Conservation (phyloP, 2,797 vertebrate species). For the Enteromius argenteus region DNA sequence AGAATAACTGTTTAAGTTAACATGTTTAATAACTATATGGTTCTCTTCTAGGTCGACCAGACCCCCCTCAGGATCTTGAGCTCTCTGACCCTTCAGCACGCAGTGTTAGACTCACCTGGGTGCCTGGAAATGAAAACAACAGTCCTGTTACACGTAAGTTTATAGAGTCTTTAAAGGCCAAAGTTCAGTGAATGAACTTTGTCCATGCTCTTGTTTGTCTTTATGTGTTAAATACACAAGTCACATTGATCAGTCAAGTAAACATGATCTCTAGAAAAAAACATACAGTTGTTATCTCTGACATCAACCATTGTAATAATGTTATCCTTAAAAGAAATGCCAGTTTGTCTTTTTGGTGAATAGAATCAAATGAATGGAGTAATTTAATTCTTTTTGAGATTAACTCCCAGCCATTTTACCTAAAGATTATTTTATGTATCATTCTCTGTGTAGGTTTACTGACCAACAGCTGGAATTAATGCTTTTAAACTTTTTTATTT, state of each 20-base stretch:
- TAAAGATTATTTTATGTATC: neutral
- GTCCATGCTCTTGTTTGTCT: neutral
- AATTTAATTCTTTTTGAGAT: neutral
- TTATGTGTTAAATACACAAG: neutral
- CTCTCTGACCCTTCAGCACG: conserved; percentile 87
- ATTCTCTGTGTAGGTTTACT: neutral
- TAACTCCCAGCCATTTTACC: neutral
- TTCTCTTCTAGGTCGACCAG: conserved; percentile 83
- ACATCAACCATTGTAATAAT: neutral
- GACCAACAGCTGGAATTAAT: neutral
- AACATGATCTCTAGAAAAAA: neutral
- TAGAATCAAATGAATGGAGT: neutral
- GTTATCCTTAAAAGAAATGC: neutral
- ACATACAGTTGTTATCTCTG: neutral
- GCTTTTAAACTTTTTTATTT: neutral
- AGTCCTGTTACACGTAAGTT: conserved; percentile 88
- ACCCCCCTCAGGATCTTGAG: conserved; percentile 90
- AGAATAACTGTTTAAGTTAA: neutral
- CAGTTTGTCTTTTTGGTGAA: neutral
- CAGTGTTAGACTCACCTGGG: conserved; percentile 92
- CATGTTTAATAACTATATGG: neutral
- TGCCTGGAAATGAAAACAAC: conserved; percentile 90
- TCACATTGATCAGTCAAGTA: neutral
- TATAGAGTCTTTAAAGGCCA: neutral
- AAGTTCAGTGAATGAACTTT: neutral